Evolutionary conservation across 2,113 vertebrate genomes (phyloP).

Genomic region (Anguilla rostrata): DNA sequence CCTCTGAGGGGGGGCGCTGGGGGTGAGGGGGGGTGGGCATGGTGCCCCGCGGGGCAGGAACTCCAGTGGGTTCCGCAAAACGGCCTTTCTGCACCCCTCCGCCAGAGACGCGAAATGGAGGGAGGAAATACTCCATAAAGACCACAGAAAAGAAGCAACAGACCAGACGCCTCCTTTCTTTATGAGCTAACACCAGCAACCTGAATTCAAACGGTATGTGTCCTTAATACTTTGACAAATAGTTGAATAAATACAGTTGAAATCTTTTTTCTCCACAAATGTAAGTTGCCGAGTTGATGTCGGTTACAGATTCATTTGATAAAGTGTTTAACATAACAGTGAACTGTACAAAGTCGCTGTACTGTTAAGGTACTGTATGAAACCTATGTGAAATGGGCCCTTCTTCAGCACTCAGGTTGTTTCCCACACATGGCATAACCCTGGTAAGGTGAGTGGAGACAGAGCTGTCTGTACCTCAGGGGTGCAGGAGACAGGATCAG

Average conservation of each 20-base stretch:
- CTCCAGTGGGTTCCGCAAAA: conserved; percentile 58
- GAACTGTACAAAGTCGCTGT: no score
- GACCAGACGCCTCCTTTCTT: neutral
- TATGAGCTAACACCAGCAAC: neutral
- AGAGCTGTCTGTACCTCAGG: neutral
- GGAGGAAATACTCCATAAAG: neutral
- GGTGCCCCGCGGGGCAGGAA: conserved; percentile 47
- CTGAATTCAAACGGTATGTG: neutral
- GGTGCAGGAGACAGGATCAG: conserved; percentile 20
- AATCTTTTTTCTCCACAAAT: no score
- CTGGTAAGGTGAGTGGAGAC: no score
- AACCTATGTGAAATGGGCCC: no score
- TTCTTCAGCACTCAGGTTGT: no score
- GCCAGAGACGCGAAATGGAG: conserved; percentile 7
- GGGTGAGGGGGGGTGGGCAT: conserved; percentile 50
- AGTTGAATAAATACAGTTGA: no score
- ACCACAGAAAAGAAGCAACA: neutral
- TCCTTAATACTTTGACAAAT: no score
- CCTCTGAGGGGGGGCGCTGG: conserved; percentile 55
- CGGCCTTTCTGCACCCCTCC: conserved; percentile 44
- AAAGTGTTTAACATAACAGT: no score
- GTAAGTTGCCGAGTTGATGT: no score
- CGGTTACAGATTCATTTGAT: no score
- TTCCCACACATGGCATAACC: no score
- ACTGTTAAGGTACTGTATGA: no score